Conservation (phyloP, 2,113 vertebrate species). For the Trogon melanurus region DNA sequence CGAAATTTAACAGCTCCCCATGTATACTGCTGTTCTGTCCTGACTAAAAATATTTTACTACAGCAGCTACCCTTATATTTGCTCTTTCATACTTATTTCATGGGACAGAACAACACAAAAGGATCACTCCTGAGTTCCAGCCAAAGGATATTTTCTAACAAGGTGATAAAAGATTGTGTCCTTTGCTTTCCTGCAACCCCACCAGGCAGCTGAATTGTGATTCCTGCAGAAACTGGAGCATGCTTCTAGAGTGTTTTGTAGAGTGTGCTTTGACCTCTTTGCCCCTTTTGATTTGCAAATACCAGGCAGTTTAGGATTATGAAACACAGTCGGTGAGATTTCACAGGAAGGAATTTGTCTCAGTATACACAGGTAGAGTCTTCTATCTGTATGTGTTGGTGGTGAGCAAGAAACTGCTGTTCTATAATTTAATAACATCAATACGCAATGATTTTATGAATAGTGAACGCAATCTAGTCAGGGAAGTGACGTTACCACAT, state of each 20-base stretch:
- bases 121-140: background rate
- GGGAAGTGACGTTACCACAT: background rate
- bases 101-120: background rate
- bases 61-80: background rate
- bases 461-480: background rate
- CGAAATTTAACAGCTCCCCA: background rate
- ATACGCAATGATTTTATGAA: background rate
- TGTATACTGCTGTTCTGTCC: background rate
- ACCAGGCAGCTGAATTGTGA: background rate
- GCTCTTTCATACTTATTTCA: background rate
- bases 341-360: constrained; percentile 25
- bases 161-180: background rate
- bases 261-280: background rate
- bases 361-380: background rate
- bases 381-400: background rate
- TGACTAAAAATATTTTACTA: background rate
- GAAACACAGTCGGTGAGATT: background rate
- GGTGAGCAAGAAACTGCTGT: background rate
- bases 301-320: background rate
- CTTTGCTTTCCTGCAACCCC: background rate
- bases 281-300: background rate
- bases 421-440: background rate
- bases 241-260: background rate
- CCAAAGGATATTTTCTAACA: background rate
- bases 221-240: background rate